Evolutionary conservation across 2,113 vertebrate genomes (phyloP).

Genomic region (Scatophagus argus): DNA sequence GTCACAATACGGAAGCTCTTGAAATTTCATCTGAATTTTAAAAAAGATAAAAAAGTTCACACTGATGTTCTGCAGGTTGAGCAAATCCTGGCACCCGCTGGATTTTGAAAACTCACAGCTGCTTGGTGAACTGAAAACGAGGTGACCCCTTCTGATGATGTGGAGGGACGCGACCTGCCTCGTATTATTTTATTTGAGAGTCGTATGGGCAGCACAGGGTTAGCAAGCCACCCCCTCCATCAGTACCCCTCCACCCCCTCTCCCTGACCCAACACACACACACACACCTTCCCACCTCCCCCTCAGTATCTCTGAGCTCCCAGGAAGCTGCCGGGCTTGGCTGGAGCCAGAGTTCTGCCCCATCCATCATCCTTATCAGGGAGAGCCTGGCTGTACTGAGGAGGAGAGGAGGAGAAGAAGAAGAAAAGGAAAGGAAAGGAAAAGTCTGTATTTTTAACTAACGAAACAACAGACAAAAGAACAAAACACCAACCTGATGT

Average conservation of each 20-base stretch:
- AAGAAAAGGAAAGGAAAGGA: neutral
- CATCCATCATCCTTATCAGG: constrained; percentile 96
- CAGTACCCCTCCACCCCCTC: neutral
- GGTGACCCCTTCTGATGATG: too few species aligned
- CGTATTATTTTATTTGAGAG: constrained; percentile 36
- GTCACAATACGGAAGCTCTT: too few species aligned
- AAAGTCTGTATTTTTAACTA: constrained; percentile 2
- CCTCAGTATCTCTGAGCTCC: constrained; percentile 82
- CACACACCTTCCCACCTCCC: neutral
- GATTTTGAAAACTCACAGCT: neutral
- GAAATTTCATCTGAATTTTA: too few species aligned
- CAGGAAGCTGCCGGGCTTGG: constrained; percentile 86
- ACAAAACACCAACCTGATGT: neutral
- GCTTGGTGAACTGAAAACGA: neutral
- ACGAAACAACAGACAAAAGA: neutral
- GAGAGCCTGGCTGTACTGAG: constrained; percentile 82
- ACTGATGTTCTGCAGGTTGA: too few species aligned
- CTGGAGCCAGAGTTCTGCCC: constrained; percentile 91
- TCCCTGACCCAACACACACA: neutral
- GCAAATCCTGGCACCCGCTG: too few species aligned
- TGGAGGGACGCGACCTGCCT: neutral
- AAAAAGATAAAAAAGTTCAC: too few species aligned
- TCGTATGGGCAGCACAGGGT: neutral
- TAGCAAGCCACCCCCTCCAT: neutral
- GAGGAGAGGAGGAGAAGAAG: constrained; percentile 22